Conservation (phyloP, 2,888 invertebrate genomes). For the Drosophila algonquin region DNA sequence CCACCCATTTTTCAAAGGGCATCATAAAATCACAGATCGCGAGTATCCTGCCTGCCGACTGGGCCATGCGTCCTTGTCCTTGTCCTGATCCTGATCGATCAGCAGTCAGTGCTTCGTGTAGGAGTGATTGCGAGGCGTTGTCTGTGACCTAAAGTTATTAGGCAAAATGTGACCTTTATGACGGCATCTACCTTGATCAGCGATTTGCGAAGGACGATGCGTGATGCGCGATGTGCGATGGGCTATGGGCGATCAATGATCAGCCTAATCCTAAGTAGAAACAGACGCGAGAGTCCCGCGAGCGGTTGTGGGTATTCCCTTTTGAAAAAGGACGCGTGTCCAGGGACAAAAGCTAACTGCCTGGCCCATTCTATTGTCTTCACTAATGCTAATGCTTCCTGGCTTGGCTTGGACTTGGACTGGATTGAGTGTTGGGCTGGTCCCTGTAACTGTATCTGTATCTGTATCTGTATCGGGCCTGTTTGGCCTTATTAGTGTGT, state of each 20-base stretch:
- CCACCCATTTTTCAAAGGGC: conserved; percentile 20
- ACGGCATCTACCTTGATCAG: conserved; percentile 33
- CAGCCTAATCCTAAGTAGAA: conserved; percentile 60
- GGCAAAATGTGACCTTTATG: conserved; percentile 70
- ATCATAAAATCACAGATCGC: conserved; percentile 15
- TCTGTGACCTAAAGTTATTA: conserved; percentile 75
- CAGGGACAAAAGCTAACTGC: conserved; percentile 65
- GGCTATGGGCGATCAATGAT: neutral
- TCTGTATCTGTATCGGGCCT: conserved; percentile 33
- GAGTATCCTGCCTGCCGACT: neutral
- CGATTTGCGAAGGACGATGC: conserved; percentile 1
- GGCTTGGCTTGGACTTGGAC: neutral
- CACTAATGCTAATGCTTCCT: conserved; percentile 69
- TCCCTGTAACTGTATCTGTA: neutral
- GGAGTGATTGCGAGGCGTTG: conserved; percentile 76
- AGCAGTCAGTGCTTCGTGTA: conserved; percentile 70
- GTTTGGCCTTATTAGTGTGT: conserved; percentile 72
- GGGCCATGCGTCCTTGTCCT: conserved; percentile 17
- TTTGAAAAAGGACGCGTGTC: conserved; percentile 65
- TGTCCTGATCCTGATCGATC: conserved; percentile 17
- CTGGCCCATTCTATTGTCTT: conserved; percentile 60
- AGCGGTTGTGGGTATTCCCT: conserved; percentile 48
- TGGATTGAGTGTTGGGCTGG: conserved; percentile 21
- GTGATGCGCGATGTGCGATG: neutral
- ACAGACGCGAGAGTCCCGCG: conserved; percentile 56